Evolutionary conservation across 2,797 vertebrate species (phyloP).

Genomic region (Xiphophorus birchmanni): DNA sequence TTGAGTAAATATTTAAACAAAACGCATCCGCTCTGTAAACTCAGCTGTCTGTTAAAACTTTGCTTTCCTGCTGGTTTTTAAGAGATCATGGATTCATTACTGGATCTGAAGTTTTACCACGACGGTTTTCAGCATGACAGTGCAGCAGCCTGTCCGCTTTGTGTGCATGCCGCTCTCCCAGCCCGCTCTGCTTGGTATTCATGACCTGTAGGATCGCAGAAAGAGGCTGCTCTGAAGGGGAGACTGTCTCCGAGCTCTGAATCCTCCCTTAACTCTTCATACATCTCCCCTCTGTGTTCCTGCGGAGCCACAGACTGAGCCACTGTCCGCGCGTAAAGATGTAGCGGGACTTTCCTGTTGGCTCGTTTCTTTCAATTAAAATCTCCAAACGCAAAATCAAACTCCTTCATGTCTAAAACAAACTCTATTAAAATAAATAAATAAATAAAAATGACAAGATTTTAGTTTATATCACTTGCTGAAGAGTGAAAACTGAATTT

Average conservation of each 20-base stretch:
- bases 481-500: not conserved
- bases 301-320: not conserved
- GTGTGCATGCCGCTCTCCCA: constrained; percentile 10
- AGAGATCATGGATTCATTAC: not conserved
- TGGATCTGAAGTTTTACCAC: not conserved
- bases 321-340: constrained; percentile 40
- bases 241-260: constrained; percentile 55
- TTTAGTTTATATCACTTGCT: not conserved
- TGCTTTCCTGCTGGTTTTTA: not conserved
- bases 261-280: constrained; percentile 13
- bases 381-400: not conserved
- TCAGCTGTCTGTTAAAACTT: not conserved
- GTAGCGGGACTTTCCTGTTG: not conserved
- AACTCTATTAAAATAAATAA: not conserved
- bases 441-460: not conserved
- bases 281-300: constrained; percentile 4
- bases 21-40: not conserved
- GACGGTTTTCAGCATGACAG: not conserved
- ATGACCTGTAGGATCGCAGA: constrained; percentile 52
- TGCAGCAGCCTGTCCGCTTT: constrained; percentile 10
- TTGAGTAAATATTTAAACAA: not conserved
- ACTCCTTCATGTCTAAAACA: not conserved
- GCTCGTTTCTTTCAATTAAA: not conserved
- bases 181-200: constrained; percentile 72
- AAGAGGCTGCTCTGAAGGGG: constrained; percentile 61